A percentile compares a stretch with the other conserved stretches of the same genome.
Conservation (phyloP, 1,140 invertebrate species). For the Kradibia gibbosae region DNA sequence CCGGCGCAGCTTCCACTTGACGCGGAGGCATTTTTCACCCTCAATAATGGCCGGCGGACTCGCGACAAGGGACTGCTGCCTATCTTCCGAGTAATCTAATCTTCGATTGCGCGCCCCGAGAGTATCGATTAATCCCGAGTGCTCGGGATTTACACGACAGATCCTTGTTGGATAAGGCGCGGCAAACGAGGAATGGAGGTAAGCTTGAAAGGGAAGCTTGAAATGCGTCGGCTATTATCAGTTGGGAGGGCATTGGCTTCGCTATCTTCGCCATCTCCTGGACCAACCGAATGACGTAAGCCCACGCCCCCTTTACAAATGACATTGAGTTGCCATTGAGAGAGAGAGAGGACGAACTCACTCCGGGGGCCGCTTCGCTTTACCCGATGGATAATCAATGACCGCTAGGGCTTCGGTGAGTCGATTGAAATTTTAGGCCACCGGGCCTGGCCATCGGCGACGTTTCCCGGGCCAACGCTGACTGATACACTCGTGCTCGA, state of each 20-base stretch:
- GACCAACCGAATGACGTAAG: neutral
- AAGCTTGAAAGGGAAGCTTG: neutral
- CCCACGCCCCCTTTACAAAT: neutral
- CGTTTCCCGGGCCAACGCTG: neutral
- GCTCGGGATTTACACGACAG: neutral
- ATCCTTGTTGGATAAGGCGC: neutral
- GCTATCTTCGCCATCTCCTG: neutral
- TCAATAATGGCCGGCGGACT: neutral
- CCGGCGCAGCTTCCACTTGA: no score
- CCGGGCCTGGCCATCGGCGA: no score
- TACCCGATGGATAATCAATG: no score
- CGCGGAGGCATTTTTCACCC: neutral
- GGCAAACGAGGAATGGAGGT: neutral
- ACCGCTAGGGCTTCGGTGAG: no score
- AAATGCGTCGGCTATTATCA: neutral
- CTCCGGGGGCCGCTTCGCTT: neutral
- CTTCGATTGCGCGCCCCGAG: neutral
- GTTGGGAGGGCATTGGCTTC: neutral
- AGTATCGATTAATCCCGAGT: neutral
- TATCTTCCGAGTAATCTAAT: neutral
- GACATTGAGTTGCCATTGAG: no score
- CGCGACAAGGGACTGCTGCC: neutral
- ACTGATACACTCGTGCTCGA: no score
- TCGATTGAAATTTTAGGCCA: no score
- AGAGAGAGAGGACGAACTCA: no score